Conservation (phyloP, 2,113 vertebrate genomes). For the Clarias magur region DNA sequence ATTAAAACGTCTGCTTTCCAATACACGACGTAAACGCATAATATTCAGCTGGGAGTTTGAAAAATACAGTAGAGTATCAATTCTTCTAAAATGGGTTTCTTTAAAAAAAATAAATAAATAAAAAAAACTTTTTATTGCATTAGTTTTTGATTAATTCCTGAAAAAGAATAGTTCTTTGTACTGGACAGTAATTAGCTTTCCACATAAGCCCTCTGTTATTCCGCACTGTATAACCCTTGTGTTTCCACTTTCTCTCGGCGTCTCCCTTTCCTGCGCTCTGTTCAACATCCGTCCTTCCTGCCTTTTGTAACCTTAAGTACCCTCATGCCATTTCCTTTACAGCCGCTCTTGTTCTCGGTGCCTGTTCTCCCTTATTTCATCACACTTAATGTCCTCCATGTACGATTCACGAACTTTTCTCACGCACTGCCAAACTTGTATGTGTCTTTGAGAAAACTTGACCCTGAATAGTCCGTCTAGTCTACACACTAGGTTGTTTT, state of each 20-base stretch:
- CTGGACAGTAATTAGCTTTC: constrained; percentile 56
- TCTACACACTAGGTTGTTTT: neutral
- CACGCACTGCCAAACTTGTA: neutral
- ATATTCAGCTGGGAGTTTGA: neutral
- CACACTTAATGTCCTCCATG: neutral
- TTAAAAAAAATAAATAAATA: neutral
- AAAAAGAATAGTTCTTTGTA: neutral
- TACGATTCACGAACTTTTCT: neutral
- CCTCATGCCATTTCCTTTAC: constrained; percentile 18
- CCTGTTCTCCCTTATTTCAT: neutral
- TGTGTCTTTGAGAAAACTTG: neutral
- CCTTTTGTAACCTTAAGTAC: constrained; percentile 29
- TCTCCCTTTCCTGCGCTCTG: constrained; percentile 14
- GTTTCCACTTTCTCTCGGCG: constrained; percentile 44
- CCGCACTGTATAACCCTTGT: constrained; percentile 48
- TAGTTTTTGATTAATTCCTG: neutral
- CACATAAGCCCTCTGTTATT: constrained; percentile 67
- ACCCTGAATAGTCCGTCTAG: neutral
- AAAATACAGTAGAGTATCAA: neutral
- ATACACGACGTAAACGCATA: neutral
- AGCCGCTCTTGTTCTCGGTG: neutral
- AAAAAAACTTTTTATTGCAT: neutral
- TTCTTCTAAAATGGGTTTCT: neutral
- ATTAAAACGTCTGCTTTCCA: no score
- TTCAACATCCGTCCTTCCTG: constrained; percentile 31